Conservation (phyloP, 2,888 invertebrate species). For the Nebria brevicollis region DNA sequence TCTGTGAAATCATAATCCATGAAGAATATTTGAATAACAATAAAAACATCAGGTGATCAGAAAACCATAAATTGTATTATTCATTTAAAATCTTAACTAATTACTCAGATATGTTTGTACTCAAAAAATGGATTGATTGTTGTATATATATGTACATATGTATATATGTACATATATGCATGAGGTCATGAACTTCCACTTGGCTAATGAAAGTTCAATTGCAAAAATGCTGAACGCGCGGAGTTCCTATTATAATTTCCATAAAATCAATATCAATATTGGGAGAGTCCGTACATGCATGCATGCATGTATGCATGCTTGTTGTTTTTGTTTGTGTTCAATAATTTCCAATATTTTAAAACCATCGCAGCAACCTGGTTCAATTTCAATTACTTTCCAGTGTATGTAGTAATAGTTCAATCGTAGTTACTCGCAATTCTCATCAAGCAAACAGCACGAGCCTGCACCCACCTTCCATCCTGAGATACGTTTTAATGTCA, state of each 20-base stretch:
- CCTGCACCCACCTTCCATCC: not conserved
- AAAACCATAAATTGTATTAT: too few relatives aligned
- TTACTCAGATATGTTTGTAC: too few relatives aligned
- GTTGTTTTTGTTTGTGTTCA: not conserved
- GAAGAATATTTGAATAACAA: too few relatives aligned
- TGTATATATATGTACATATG: too few relatives aligned
- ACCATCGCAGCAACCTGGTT: not conserved
- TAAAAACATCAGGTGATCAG: too few relatives aligned
- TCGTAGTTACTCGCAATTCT: not conserved
- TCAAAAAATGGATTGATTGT: too few relatives aligned
- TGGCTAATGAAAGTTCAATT: too few relatives aligned
- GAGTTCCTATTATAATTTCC: not conserved
- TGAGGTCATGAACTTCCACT: too few relatives aligned
- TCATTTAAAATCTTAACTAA: too few relatives aligned
- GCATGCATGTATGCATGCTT: not conserved
- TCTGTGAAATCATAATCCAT: too few relatives aligned
- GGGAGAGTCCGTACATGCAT: not conserved
- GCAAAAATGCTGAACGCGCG: too few relatives aligned
- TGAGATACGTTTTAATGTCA: conserved; percentile 25
- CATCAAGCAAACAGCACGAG: not conserved
- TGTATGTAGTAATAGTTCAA: not conserved
- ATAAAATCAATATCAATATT: not conserved
- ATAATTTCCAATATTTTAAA: conserved; percentile 6
- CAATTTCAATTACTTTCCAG: not conserved
- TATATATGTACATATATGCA: too few relatives aligned